Percentiles rank a stretch among this genome's conserved stretches.
These are phyloP conservation scores for Diarsia brunnea DNA, from an alignment of 2,888 invertebrate genomes.

Conservation along the genomic window DNA sequence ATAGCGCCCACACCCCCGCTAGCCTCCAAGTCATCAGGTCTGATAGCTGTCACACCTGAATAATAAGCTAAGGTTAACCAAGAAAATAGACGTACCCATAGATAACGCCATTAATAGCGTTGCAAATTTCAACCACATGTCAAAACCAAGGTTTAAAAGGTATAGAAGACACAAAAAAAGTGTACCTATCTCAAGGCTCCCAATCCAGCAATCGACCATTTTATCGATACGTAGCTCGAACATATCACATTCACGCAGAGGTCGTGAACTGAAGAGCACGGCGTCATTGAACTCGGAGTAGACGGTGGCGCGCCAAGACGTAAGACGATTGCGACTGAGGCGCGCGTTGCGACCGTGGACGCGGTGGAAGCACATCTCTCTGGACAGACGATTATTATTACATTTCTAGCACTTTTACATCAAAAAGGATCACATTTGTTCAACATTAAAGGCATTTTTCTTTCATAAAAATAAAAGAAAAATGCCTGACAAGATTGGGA, in stretches of 20 bases:
- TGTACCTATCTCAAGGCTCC: constrained; percentile 96
- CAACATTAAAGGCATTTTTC: neutral
- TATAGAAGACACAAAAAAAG: neutral
- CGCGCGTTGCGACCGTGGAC: constrained; percentile 97
- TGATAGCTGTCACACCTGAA: constrained; percentile 96
- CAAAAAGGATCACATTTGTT: neutral
- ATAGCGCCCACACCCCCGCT: constrained; percentile 80
- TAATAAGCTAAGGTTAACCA: neutral
- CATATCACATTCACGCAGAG: constrained; percentile 96
- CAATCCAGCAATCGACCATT: constrained; percentile 98
- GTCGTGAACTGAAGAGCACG: constrained; percentile 97
- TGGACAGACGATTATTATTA: constrained; percentile 70
- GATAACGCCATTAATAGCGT: neutral
- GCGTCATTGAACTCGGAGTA: constrained; percentile 98
- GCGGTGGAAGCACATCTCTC: constrained; percentile 96
- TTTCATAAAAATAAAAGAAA: no score
- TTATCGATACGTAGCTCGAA: constrained; percentile 97
- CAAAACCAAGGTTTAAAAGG: neutral
- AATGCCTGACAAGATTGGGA: neutral
- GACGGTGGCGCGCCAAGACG: constrained; percentile 96
- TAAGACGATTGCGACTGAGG: constrained; percentile 95
- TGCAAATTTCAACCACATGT: neutral
- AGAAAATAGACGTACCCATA: neutral
- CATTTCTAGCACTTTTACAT: neutral
- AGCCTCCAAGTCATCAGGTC: constrained; percentile 96